Percentiles rank a stretch among this genome's conserved stretches.
Evolutionary conservation across 2,797 vertebrate genomes (phyloP).

Genomic region (Siniperca scherzeri): DNA sequence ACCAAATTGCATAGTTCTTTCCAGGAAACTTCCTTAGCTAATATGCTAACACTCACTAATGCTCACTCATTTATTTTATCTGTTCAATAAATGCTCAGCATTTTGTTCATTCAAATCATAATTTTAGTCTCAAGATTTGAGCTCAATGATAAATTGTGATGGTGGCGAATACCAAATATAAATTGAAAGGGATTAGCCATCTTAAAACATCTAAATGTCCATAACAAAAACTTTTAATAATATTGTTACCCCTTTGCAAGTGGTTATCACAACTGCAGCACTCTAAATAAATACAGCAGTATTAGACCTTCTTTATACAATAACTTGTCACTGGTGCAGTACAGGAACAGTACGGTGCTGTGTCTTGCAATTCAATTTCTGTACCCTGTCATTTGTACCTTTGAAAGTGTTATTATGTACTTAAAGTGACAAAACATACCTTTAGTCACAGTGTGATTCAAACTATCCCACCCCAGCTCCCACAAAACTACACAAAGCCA

Average conservation of each 20-base stretch:
- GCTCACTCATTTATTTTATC: neutral
- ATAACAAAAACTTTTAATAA: neutral
- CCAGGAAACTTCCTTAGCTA: neutral
- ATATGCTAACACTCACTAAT: neutral
- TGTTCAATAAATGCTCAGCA: neutral
- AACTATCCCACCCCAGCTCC: neutral
- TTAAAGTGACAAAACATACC: neutral
- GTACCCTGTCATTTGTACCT: neutral
- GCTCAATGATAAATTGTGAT: neutral
- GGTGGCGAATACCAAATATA: neutral
- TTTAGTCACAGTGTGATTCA: neutral
- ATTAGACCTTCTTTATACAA: neutral
- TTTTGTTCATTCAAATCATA: neutral
- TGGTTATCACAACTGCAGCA: neutral
- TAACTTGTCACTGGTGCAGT: neutral
- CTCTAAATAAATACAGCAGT: neutral
- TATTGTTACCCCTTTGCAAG: neutral
- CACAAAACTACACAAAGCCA: neutral
- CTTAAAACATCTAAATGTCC: neutral
- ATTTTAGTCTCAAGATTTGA: neutral
- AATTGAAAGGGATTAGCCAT: neutral
- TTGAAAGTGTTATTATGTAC: neutral
- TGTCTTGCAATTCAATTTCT: neutral
- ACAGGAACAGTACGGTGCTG: neutral
- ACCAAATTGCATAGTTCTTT: neutral